Conservation (phyloP, 2,888 invertebrate genomes). For the Nesidiocoris tenuis region DNA sequence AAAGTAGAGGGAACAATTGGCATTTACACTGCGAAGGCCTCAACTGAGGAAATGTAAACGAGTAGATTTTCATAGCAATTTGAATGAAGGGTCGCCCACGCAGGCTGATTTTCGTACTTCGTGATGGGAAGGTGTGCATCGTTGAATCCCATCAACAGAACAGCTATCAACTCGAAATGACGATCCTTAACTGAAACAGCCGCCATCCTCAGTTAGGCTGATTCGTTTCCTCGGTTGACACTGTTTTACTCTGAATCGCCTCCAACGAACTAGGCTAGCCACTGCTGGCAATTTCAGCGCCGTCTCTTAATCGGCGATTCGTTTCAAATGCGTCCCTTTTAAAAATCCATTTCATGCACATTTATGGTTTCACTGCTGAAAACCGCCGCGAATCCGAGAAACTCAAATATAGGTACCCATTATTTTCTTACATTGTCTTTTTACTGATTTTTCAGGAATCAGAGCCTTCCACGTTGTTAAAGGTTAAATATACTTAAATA, state of each 20-base stretch:
- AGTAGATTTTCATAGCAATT: neutral
- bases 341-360: neutral
- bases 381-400: too few relatives aligned
- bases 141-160: neutral
- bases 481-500: too few relatives aligned
- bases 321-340: neutral
- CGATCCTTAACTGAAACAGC: neutral
- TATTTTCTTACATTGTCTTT: too few relatives aligned
- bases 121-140: neutral
- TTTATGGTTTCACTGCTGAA: too few relatives aligned
- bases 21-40: too few relatives aligned
- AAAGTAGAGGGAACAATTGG: too few relatives aligned
- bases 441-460: too few relatives aligned
- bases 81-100: neutral
- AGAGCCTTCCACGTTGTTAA: too few relatives aligned
- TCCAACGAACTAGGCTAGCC: neutral
- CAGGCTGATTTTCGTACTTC: neutral
- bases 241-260: neutral
- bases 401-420: too few relatives aligned
- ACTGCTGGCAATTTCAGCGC: neutral
- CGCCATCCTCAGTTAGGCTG: neutral
- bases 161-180: neutral
- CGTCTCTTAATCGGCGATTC: neutral
- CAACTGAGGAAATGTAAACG: neutral
- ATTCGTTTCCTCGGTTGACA: neutral